These are phyloP conservation scores for Drosophila bunnanda DNA, from an alignment of 2,888 invertebrate genomes.

Conservation along the genomic window DNA sequence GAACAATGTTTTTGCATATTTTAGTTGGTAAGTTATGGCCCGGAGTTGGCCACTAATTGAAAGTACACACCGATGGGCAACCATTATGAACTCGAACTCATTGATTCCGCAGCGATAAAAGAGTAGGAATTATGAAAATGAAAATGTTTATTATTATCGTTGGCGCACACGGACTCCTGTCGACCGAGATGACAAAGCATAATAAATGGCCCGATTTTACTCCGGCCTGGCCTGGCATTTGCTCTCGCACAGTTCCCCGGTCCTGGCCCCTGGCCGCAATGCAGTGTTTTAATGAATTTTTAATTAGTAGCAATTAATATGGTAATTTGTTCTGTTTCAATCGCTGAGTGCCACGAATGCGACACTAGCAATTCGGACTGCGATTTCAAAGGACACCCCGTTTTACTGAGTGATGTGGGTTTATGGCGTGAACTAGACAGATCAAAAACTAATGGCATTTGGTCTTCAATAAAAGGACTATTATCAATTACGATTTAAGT, in stretches of 20 bases:
- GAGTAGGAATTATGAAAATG: slow-evolving; percentile 68
- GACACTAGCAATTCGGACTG: slow-evolving; percentile 5
- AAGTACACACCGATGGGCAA: slow-evolving; percentile 65
- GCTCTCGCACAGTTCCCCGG: slow-evolving; percentile 18
- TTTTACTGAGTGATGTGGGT: background rate
- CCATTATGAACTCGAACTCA: slow-evolving; percentile 68
- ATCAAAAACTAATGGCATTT: background rate
- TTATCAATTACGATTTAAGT: no score
- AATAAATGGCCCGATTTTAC: slow-evolving; percentile 63
- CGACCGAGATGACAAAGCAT: slow-evolving; percentile 78
- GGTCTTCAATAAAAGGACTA: no score
- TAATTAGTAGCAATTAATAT: slow-evolving; percentile 82
- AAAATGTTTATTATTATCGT: slow-evolving; percentile 79
- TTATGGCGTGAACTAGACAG: slow-evolving; percentile 2
- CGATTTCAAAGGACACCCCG: background rate
- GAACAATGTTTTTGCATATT: slow-evolving; percentile 70
- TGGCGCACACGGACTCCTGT: slow-evolving; percentile 62
- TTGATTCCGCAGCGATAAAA: slow-evolving; percentile 70
- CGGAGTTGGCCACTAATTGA: slow-evolving; percentile 79
- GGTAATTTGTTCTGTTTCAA: slow-evolving; percentile 75
- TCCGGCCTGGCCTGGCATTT: slow-evolving; percentile 38
- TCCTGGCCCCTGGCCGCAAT: slow-evolving; percentile 31
- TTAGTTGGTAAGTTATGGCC: slow-evolving; percentile 78
- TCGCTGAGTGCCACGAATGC: slow-evolving; percentile 29
- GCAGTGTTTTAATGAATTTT: slow-evolving; percentile 76